A percentile compares a stretch with the other conserved stretches of the same genome.
Evolutionary conservation across 2,888 invertebrate genomes (phyloP).

Genomic region (Andrena bicolor): DNA sequence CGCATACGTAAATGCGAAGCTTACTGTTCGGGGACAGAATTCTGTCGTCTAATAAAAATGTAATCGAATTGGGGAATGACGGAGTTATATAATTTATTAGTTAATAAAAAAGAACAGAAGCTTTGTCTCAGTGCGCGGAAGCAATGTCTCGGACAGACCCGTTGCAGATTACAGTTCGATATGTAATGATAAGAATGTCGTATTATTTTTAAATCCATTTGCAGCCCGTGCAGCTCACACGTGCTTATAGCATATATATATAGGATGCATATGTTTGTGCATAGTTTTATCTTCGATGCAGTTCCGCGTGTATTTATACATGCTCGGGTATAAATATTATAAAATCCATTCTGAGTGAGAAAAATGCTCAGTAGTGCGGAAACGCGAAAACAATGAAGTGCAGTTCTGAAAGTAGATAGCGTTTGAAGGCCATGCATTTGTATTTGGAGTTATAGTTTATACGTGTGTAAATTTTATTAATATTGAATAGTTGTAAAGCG

Average conservation of each 20-base stretch:
- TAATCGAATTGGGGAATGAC: not conserved
- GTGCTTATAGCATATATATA: too few relatives aligned
- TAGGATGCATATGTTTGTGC: not conserved
- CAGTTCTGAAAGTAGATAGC: conserved; percentile 22
- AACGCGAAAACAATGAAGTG: conserved; percentile 20
- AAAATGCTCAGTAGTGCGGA: conserved; percentile 18
- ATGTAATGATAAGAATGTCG: conserved; percentile 20
- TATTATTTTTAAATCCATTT: conserved; percentile 40
- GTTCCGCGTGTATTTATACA: not conserved
- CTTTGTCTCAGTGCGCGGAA: not conserved
- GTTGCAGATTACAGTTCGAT: not conserved
- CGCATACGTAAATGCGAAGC: not conserved
- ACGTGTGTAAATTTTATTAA: conserved; percentile 18
- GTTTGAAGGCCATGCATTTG: not conserved
- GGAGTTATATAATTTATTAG: not conserved
- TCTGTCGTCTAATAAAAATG: not conserved
- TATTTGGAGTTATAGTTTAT: conserved; percentile 4
- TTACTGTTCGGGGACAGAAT: not conserved
- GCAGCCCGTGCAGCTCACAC: not conserved
- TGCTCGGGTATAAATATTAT: not conserved
- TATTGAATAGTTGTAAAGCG: conserved; percentile 2
- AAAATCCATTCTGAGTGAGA: not conserved
- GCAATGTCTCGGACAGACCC: not conserved
- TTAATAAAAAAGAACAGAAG: not conserved
- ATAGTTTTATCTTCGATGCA: not conserved